Conservation (phyloP, 2,888 invertebrate genomes). For the Dione juno region DNA sequence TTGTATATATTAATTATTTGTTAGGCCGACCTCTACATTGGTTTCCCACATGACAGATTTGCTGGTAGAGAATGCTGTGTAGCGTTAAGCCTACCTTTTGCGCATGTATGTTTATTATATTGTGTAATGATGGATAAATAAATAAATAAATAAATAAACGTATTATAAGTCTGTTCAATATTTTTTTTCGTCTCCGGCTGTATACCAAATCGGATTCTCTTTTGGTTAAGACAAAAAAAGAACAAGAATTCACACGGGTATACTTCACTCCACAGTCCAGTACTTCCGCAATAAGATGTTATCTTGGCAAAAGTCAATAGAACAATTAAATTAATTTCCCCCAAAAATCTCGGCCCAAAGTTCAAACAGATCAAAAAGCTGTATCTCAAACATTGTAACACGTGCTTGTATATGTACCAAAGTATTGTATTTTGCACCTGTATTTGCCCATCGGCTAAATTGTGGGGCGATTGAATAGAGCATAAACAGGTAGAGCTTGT, state of each 20-base stretch:
- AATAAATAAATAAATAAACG: too few relatives aligned
- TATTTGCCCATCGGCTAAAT: constrained; percentile 69
- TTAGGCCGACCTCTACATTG: too few relatives aligned
- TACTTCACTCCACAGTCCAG: neutral
- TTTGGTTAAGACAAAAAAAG: neutral
- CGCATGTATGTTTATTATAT: too few relatives aligned
- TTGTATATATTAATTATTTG: too few relatives aligned
- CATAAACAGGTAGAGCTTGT: constrained; percentile 39
- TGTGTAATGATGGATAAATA: too few relatives aligned
- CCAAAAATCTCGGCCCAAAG: constrained; percentile 39
- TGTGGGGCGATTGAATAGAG: constrained; percentile 48
- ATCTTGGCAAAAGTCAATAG: constrained; percentile 22
- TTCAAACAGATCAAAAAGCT: constrained; percentile 35
- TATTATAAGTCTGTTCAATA: too few relatives aligned
- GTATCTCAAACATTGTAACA: constrained; percentile 22
- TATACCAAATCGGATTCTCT: too few relatives aligned
- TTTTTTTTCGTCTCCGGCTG: too few relatives aligned
- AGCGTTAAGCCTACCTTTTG: too few relatives aligned
- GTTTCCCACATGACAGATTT: too few relatives aligned
- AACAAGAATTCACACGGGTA: constrained; percentile 11
- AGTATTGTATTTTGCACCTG: constrained; percentile 61
- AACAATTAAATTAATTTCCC: constrained; percentile 19
- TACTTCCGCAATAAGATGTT: constrained; percentile 13
- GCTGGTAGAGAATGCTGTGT: too few relatives aligned
- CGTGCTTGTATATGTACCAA: constrained; percentile 13